A percentile compares a stretch with the other conserved stretches of the same genome.
These are phyloP conservation scores for Leucosticte australis DNA, from an alignment of 2,113 vertebrate genomes.

Conservation along the genomic window DNA sequence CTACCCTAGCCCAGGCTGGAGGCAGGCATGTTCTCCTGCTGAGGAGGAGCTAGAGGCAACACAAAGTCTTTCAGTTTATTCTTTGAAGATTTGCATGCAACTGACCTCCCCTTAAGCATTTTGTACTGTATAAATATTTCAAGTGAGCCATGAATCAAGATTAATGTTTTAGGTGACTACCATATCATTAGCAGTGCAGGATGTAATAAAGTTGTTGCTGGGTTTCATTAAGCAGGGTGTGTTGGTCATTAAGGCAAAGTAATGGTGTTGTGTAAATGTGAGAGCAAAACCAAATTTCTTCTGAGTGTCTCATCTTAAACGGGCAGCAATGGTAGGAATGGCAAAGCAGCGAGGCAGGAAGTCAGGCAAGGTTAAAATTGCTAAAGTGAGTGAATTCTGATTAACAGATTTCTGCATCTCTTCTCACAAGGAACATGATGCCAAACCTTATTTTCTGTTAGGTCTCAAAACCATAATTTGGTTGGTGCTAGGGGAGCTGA, in stretches of 20 bases:
- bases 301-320: neutral
- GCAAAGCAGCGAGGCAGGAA: neutral
- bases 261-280: conserved; percentile 3
- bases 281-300: conserved; percentile 1
- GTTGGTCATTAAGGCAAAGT: conserved; percentile 33
- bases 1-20: neutral
- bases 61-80: neutral
- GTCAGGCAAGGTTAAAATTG: neutral
- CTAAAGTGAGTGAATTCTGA: neutral
- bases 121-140: neutral
- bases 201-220: conserved; percentile 27
- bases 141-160: neutral
- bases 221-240: conserved; percentile 39
- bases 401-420: neutral
- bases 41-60: neutral
- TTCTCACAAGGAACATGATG: neutral
- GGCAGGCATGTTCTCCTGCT: neutral
- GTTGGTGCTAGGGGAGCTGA: neutral
- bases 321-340: neutral
- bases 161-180: conserved; percentile 1
- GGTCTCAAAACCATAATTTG: neutral
- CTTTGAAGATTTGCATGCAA: neutral
- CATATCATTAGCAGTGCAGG: conserved; percentile 37
- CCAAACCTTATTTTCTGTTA: neutral
- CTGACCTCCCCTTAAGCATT: neutral